A percentile compares a stretch with the other conserved stretches of the same genome.
These are phyloP conservation scores for Heterodera carotae DNA, from an alignment of 1,140 invertebrate species.

Conservation along the genomic window DNA sequence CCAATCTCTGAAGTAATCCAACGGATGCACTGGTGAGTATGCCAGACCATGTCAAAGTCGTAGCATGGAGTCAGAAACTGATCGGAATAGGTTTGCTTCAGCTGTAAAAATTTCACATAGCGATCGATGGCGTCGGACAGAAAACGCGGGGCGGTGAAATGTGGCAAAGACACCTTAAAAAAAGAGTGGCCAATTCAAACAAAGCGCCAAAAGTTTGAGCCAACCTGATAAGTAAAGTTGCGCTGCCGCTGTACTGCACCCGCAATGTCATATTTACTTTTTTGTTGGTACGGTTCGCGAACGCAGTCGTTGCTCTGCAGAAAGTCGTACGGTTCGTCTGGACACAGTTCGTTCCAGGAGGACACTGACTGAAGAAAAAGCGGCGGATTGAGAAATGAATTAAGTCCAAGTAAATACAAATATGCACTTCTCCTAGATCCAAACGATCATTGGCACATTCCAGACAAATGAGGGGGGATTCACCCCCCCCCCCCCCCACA, in stretches of 20 bases:
- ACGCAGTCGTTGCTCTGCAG: conserved; percentile 36
- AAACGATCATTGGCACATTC: too few species aligned
- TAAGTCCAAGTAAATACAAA: too few species aligned
- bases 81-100: conserved; percentile 66
- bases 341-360: conserved; percentile 61
- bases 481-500: too few species aligned
- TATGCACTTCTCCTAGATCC: too few species aligned
- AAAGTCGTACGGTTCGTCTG: conserved; percentile 62
- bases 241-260: conserved; percentile 66
- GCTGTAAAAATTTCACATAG: conserved; percentile 68
- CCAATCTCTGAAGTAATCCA: conserved; percentile 23
- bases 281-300: conserved; percentile 48
- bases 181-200: background rate
- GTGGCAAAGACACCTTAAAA: conserved; percentile 67
- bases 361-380: conserved; percentile 52
- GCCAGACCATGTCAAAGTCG: conserved; percentile 69
- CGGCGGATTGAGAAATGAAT: background rate
- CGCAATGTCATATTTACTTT: conserved; percentile 66
- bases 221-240: conserved; percentile 67
- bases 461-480: too few species aligned
- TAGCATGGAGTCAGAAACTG: conserved; percentile 69
- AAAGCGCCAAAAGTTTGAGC: conserved; percentile 2
- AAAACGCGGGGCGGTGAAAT: conserved; percentile 67
- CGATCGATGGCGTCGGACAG: conserved; percentile 66
- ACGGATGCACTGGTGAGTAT: conserved; percentile 66